A percentile compares a stretch with the other conserved stretches of the same genome.
Conservation (phyloP, 2,888 invertebrate genomes). For the Drosophila engyochracea region DNA sequence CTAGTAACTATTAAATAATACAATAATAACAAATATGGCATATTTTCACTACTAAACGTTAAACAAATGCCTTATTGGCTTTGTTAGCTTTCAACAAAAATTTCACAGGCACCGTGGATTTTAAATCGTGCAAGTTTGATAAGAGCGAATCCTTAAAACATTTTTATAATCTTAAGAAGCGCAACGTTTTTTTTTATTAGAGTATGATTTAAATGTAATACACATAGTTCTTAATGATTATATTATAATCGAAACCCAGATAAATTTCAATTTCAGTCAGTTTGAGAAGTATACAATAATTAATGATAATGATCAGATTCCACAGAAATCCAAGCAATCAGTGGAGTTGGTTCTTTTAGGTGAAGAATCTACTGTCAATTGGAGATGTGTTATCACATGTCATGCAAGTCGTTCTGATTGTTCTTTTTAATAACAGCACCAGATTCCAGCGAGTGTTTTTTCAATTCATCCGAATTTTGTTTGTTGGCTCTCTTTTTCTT, state of each 20-base stretch:
- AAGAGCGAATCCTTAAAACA: not conserved
- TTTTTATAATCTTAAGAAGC: not conserved
- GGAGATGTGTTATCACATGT: no score
- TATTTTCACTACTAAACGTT: conserved; percentile 4
- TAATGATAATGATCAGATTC: not conserved
- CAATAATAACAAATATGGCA: conserved; percentile 7
- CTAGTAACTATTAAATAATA: conserved; percentile 3
- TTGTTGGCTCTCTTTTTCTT: conserved; percentile 18
- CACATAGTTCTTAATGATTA: not conserved
- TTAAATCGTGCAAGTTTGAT: not conserved
- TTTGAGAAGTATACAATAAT: not conserved
- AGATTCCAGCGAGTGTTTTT: not conserved
- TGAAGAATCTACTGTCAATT: not conserved
- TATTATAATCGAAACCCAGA: not conserved
- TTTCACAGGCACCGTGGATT: not conserved
- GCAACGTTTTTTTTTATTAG: conserved; percentile 10
- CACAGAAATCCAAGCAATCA: no score
- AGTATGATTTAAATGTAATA: not conserved
- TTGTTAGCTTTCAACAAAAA: conserved; percentile 18
- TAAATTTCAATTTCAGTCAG: not conserved
- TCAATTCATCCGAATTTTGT: not conserved
- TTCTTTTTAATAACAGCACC: no score
- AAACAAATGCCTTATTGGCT: conserved; percentile 25
- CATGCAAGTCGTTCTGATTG: not conserved
- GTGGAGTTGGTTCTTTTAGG: not conserved